Percentiles rank a stretch among this genome's conserved stretches.
phyloP scores from a whole-genome alignment of 2,113 vertebrate species.

The Pleuronectes platessa region DNA sequence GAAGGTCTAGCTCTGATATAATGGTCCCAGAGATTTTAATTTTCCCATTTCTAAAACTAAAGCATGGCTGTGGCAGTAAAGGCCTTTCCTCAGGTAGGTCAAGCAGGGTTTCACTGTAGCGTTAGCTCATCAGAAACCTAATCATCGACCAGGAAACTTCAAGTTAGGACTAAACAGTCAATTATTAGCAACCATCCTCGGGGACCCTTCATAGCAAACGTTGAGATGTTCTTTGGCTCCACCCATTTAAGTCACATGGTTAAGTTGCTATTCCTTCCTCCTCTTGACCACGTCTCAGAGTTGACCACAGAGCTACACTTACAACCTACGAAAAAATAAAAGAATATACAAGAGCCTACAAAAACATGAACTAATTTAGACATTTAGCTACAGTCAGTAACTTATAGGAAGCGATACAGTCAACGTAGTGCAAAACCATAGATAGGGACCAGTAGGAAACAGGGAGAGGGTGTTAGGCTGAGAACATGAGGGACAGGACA shows the following conservation, averaged over 20 bases:
- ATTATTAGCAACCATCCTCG: background rate
- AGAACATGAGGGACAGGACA: background rate
- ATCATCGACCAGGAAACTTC: background rate
- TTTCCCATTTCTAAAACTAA: background rate
- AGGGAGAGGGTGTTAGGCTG: background rate
- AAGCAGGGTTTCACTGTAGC: background rate
- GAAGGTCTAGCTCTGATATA: background rate
- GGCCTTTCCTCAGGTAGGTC: too few species aligned
- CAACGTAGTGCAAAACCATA: conserved; percentile 22
- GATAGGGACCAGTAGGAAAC: background rate
- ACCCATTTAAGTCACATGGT: background rate
- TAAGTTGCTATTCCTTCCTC: too few species aligned
- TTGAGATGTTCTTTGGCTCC: conserved; percentile 13
- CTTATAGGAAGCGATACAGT: background rate
- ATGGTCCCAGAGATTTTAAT: background rate
- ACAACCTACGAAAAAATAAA: background rate
- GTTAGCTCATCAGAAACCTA: too few species aligned
- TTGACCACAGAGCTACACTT: background rate
- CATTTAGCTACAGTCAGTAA: background rate
- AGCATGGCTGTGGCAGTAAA: too few species aligned
- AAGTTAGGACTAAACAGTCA: background rate
- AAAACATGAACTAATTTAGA: background rate
- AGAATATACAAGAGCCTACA: background rate
- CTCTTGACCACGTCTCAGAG: background rate
- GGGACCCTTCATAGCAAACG: background rate